phyloP scores from a whole-genome alignment of 37 sponge, comb jelly and placozoan genomes.

The Ephydatia muelleri region DNA sequence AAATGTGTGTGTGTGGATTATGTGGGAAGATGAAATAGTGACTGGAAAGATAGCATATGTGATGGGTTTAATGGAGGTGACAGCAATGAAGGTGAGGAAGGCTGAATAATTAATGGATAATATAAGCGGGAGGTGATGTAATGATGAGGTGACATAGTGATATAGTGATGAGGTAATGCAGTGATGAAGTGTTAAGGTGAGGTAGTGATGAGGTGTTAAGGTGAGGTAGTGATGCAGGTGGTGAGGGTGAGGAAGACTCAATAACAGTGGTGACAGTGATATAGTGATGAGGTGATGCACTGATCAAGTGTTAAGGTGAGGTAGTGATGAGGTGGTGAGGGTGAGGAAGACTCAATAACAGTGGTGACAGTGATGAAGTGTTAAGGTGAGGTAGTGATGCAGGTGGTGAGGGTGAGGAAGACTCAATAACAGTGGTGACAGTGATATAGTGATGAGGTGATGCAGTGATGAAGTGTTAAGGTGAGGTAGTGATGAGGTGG shows the following conservation, averaged over 20 bases:
- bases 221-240: constrained; percentile 3
- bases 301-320: not conserved
- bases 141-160: no score
- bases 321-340: not conserved
- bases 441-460: no score
- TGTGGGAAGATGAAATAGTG: not conserved
- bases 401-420: not conserved
- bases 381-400: not conserved
- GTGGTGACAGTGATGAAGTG: not conserved
- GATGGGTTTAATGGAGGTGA: no score
- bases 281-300: no score
- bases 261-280: no score
- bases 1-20: not conserved
- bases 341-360: not conserved
- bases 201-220: not conserved
- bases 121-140: no score
- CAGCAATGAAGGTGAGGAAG: no score
- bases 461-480: no score
- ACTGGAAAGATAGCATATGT: no score
- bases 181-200: not conserved
- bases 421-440: not conserved
- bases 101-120: no score
- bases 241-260: not conserved
- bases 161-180: no score
- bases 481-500: not conserved